phyloP scores from a whole-genome alignment of 2,113 vertebrate genomes.

The Mastomys natalensis region DNA sequence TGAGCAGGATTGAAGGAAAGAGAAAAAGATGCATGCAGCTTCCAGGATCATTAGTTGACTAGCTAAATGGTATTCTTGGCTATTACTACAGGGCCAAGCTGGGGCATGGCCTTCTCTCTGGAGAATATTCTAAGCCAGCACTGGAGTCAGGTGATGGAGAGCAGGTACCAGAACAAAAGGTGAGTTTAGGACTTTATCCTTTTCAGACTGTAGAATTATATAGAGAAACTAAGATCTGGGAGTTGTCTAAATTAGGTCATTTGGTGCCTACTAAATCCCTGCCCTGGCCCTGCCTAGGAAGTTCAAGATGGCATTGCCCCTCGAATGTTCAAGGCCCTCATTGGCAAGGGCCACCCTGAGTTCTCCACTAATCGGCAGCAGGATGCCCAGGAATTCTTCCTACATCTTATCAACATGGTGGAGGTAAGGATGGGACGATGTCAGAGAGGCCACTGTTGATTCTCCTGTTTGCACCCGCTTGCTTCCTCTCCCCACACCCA shows the following conservation, averaged over 20 bases:
- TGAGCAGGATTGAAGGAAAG: background rate
- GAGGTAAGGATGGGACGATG: constrained; percentile 89
- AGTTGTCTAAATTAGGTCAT: background rate
- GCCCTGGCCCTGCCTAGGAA: constrained; percentile 86
- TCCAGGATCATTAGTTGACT: background rate
- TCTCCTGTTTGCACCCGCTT: background rate
- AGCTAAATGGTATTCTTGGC: constrained; percentile 13
- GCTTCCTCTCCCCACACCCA: background rate
- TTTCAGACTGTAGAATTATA: background rate
- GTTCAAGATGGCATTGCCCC: constrained; percentile 96
- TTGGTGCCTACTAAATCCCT: background rate
- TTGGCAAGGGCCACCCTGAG: constrained; percentile 97
- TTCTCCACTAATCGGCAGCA: constrained; percentile 99
- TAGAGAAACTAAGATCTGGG: background rate
- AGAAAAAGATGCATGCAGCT: background rate
- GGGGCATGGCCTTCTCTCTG: constrained; percentile 96
- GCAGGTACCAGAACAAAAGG: constrained; percentile 92
- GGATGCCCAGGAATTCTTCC: constrained; percentile 98
- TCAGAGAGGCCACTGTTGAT: background rate
- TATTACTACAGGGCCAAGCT: constrained; percentile 93
- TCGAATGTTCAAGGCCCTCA: constrained; percentile 97
- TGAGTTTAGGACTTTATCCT: constrained; percentile 73
- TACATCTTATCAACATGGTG: constrained; percentile 99
- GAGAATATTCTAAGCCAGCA: constrained; percentile 96
- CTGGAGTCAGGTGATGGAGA: constrained; percentile 90